Evolutionary conservation across 2,113 vertebrate species (phyloP).

Genomic region (Varanus komodoensis): DNA sequence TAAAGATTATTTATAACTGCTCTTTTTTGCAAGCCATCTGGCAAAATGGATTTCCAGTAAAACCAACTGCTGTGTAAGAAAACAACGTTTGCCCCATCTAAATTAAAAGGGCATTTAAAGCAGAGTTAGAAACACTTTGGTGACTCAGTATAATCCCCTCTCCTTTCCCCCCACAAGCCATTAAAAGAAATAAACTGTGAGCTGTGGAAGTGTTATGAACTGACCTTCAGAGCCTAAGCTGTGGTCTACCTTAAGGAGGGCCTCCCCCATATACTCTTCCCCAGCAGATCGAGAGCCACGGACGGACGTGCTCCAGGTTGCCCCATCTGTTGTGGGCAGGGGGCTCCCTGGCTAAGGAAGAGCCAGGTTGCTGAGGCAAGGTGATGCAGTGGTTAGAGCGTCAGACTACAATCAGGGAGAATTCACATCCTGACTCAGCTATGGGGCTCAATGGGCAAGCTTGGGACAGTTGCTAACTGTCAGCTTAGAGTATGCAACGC

Average conservation of each 20-base stretch:
- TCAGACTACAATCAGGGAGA: not conserved
- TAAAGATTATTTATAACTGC: slow-evolving; percentile 74
- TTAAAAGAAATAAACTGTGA: slow-evolving; percentile 54
- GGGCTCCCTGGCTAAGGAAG: not conserved
- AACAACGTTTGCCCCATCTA: slow-evolving; percentile 60
- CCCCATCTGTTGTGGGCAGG: not conserved
- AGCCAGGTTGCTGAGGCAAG: not conserved
- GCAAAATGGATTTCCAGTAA: slow-evolving; percentile 74
- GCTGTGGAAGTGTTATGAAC: slow-evolving; percentile 52
- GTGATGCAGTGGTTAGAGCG: not conserved
- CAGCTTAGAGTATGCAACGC: not conserved
- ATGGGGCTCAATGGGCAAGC: not conserved
- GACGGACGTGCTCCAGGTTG: not conserved
- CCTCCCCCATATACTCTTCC: not conserved
- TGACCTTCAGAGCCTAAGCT: slow-evolving; percentile 34
- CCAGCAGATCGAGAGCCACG: not conserved
- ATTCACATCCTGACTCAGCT: not conserved
- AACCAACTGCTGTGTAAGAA: slow-evolving; percentile 65
- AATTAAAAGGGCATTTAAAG: slow-evolving; percentile 63
- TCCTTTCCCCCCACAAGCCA: slow-evolving; percentile 28
- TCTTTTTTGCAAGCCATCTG: slow-evolving; percentile 75
- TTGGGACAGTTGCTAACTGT: not conserved
- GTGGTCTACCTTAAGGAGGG: not conserved
- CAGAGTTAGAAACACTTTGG: slow-evolving; percentile 50
- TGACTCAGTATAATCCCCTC: slow-evolving; percentile 52